Evolutionary conservation across 2,888 invertebrate species (phyloP).

Genomic region (Tineola bisselliella): DNA sequence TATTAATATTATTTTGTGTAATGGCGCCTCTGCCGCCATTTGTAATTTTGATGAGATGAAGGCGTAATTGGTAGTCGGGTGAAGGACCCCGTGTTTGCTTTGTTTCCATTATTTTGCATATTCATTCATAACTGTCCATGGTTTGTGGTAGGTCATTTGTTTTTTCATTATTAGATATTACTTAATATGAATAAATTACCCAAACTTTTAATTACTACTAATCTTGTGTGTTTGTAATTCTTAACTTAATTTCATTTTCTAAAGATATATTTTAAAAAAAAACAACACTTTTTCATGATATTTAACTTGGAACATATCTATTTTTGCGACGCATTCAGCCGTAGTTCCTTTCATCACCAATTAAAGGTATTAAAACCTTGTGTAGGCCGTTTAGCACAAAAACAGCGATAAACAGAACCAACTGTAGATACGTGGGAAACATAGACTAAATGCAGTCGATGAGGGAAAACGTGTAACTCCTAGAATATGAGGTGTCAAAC

Average conservation of each 20-base stretch:
- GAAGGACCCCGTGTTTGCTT: constrained; percentile 21
- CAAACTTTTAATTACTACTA: constrained; percentile 15
- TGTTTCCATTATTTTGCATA: constrained; percentile 38
- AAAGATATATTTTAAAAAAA: not conserved
- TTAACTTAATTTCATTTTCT: not conserved
- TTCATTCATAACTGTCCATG: constrained; percentile 26
- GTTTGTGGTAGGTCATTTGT: constrained; percentile 36
- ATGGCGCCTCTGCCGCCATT: constrained; percentile 11
- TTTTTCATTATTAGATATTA: constrained; percentile 29
- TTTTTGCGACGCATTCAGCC: not conserved
- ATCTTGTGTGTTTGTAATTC: not conserved
- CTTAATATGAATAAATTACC: constrained; percentile 23
- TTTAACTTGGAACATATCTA: not conserved
- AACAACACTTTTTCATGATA: not conserved
- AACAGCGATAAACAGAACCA: constrained; percentile 13
- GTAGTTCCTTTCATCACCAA: constrained; percentile 11
- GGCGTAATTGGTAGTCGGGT: constrained; percentile 17
- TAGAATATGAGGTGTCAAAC: constrained; percentile 23
- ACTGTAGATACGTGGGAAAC: constrained; percentile 26
- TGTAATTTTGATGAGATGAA: constrained; percentile 17
- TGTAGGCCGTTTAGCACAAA: constrained; percentile 6
- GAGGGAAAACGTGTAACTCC: constrained; percentile 23
- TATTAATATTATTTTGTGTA: constrained; percentile 16
- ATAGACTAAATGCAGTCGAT: constrained; percentile 18
- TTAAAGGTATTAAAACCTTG: constrained; percentile 9